Conservation (phyloP, 2,888 invertebrate genomes). For the Drosophila glabriapex region DNA sequence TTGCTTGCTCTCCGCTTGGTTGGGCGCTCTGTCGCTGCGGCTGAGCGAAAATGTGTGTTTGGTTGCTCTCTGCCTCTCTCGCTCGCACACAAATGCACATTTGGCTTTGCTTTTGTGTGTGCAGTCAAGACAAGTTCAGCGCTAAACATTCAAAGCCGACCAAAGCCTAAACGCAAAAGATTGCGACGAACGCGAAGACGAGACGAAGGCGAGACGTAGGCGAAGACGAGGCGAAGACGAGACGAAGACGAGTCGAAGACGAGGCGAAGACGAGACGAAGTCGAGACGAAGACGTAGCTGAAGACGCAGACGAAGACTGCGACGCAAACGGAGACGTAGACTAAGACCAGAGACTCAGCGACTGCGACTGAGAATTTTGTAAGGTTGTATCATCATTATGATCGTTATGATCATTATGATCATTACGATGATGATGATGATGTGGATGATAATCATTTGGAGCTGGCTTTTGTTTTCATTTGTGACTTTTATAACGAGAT, state of each 20-base stretch:
- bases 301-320: slow-evolving; percentile 36
- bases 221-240: background rate
- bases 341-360: slow-evolving; percentile 42
- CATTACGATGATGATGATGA: slow-evolving; percentile 18
- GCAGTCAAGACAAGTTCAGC: slow-evolving; percentile 79
- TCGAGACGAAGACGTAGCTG: background rate
- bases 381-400: slow-evolving; percentile 74
- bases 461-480: slow-evolving; percentile 74
- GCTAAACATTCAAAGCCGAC: slow-evolving; percentile 80
- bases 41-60: slow-evolving; percentile 26
- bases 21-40: slow-evolving; percentile 24
- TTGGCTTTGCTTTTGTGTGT: slow-evolving; percentile 45
- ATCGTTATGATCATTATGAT: background rate
- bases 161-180: slow-evolving; percentile 60
- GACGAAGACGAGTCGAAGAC: background rate
- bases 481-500: slow-evolving; percentile 71
- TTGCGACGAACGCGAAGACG: slow-evolving; percentile 2
- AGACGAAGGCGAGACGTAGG: background rate
- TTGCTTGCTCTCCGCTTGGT: slow-evolving; percentile 40
- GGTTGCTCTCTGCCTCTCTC: slow-evolving; percentile 15
- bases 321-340: slow-evolving; percentile 46
- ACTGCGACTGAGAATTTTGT: slow-evolving; percentile 70
- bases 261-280: background rate
- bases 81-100: slow-evolving; percentile 23
- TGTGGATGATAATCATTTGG: slow-evolving; percentile 32